Base-by-base conservation (phyloP, 2,888 invertebrate species). In the Tetragnatha montana region DNA sequence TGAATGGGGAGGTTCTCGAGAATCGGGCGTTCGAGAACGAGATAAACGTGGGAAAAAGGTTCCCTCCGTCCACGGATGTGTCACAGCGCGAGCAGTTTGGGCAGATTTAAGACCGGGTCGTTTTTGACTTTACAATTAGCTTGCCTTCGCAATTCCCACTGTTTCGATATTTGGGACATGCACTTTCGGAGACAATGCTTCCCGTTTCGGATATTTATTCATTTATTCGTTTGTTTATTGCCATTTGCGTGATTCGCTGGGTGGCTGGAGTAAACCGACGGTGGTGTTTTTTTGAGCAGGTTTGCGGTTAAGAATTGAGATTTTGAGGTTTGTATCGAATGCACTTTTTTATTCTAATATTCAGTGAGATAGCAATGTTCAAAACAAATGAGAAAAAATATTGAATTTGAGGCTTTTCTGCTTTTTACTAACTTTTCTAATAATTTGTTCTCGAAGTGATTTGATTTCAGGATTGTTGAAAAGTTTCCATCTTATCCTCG, bases 81-180 rank as follows among this genome's bases (percentile, higher is more conserved):
- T 78, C 78, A 78, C 60, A 22, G 60, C 60, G 22, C 21, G 50
- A 19, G 73, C 35, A n/a, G 73, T 81, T 81, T 70, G 68, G 69
- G 19, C 17, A 70, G 70, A 81, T 81, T 81, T 81, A 81, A 81
- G 81, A 81, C 81, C 81, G 19, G 19, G 50, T 10, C 49, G 71
- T 81, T 85, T 85, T 85, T 85, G 78, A 85, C 85, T 85, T 79
- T 78, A 85, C 85, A 79, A 85, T 85, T 70, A 78, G 71, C 51
- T 14, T 60, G 60, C 10, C 17, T 60, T 6, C 17, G 60, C 35
- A 35, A 6, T 60, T 60, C 60, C 60, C 60, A 60, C 60, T 60
- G 8, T 60, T 60, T 8, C 60, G 60, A 60, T 60, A 60, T 60
- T 60, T 7, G 60, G 60, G 60, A 60, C 60, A 17, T 10, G 12